A percentile compares a stretch with the other conserved stretches of the same genome.
Conservation (phyloP, 2,888 invertebrate species). For the Tetragonula carbonaria region DNA sequence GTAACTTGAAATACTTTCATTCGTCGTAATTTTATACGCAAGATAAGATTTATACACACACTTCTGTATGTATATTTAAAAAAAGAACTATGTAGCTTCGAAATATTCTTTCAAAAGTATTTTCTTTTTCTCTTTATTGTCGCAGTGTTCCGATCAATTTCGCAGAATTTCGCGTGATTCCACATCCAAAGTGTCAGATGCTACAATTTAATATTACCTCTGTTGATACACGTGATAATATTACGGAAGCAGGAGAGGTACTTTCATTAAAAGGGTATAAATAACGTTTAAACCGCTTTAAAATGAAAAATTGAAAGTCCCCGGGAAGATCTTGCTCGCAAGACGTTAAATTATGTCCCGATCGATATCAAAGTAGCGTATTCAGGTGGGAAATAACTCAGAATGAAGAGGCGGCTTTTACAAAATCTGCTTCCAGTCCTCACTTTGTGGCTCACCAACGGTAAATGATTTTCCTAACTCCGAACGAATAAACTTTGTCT, state of each 20-base stretch:
- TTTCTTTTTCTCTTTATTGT: neutral
- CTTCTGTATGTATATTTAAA: neutral
- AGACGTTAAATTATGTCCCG: conserved; percentile 12
- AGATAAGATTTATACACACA: neutral
- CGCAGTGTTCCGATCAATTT: neutral
- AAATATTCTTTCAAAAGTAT: neutral
- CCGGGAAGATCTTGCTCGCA: neutral
- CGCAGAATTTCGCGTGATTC: neutral
- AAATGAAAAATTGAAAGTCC: conserved; percentile 4
- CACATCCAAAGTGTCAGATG: neutral
- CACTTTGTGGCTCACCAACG: conserved; percentile 16
- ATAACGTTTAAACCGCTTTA: conserved; percentile 10
- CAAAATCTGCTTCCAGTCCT: conserved; percentile 18
- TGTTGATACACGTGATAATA: too few relatives aligned
- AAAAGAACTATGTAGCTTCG: neutral
- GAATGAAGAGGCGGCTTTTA: conserved; percentile 6
- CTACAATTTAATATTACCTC: neutral
- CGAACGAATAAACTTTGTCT: conserved; percentile 15
- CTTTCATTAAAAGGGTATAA: neutral
- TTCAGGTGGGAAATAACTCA: conserved; percentile 23
- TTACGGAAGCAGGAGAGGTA: neutral
- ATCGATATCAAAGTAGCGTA: conserved; percentile 18
- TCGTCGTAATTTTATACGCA: neutral
- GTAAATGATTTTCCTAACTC: conserved; percentile 25
- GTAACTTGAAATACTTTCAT: neutral